These are phyloP conservation scores for Aphaenogaster rudis DNA, from an alignment of 1,140 invertebrate species.

Conservation along the genomic window DNA sequence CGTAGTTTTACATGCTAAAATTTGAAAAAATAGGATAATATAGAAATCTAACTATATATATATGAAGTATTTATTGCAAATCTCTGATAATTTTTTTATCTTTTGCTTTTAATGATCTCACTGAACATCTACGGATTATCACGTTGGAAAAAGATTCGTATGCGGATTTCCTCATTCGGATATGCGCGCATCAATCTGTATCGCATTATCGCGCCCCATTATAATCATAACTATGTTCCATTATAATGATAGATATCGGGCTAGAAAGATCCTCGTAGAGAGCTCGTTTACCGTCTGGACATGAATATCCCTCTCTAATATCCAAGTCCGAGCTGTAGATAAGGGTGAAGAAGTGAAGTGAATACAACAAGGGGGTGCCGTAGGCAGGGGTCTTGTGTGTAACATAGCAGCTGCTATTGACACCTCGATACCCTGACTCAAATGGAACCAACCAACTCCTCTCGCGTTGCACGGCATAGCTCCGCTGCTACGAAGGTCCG, in stretches of 20 bases:
- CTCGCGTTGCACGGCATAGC: conserved; percentile 82
- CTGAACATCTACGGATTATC: not conserved
- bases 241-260: conserved; percentile 47
- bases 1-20: conserved; percentile 2
- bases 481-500: conserved; percentile 76
- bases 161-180: not conserved
- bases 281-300: conserved; percentile 73
- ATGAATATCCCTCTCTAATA: conserved; percentile 76
- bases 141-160: not conserved
- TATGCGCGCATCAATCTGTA: not conserved
- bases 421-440: conserved; percentile 86
- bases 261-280: conserved; percentile 46
- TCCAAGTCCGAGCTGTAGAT: conserved; percentile 77
- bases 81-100: not conserved
- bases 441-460: conserved; percentile 85
- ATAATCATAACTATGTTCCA: conserved; percentile 41
- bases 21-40: conserved; percentile 5
- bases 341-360: conserved; percentile 84
- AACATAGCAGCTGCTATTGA: conserved; percentile 87
- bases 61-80: conserved; percentile 5
- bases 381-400: conserved; percentile 84
- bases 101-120: not conserved
- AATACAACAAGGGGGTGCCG: conserved; percentile 81
- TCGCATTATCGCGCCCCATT: not conserved
- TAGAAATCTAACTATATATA: not conserved